Conservation (phyloP, 2,888 invertebrate genomes). For the Choreutis nemorana region DNA sequence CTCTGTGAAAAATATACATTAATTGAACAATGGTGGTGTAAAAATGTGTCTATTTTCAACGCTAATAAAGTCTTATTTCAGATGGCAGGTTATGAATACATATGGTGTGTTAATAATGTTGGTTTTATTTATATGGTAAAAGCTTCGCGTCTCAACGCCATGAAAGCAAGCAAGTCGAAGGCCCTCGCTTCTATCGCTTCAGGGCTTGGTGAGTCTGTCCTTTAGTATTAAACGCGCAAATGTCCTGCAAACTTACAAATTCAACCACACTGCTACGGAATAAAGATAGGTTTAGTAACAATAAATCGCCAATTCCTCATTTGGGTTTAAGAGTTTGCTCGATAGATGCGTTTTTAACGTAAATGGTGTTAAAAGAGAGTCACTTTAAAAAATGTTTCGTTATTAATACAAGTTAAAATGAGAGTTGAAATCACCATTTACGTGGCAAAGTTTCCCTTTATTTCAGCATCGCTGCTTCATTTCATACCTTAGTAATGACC, state of each 20-base stretch:
- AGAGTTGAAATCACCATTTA: conserved; percentile 28
- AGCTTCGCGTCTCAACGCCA: conserved; percentile 74
- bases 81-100: conserved; percentile 51
- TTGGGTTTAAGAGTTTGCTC: conserved; percentile 24
- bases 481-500: conserved; percentile 23
- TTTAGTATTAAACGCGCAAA: conserved; percentile 14
- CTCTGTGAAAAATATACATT: conserved; percentile 22
- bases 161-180: conserved; percentile 79
- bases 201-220: conserved; percentile 84
- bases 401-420: conserved; percentile 6
- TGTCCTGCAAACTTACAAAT: conserved; percentile 17
- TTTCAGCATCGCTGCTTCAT: conserved; percentile 40
- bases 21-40: conserved; percentile 30
- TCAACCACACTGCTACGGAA: not conserved
- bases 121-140: conserved; percentile 71
- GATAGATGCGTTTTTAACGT: conserved; percentile 30
- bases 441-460: conserved; percentile 23
- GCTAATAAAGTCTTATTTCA: conserved; percentile 63
- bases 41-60: conserved; percentile 28
- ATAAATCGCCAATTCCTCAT: not conserved
- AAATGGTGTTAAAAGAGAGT: conserved; percentile 31
- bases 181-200: conserved; percentile 91
- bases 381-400: conserved; percentile 8
- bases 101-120: conserved; percentile 57
- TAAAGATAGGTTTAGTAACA: conserved; percentile 12